Conservation (phyloP, 2,113 vertebrate genomes). For the Boulengeromyrus knoepffleri region DNA sequence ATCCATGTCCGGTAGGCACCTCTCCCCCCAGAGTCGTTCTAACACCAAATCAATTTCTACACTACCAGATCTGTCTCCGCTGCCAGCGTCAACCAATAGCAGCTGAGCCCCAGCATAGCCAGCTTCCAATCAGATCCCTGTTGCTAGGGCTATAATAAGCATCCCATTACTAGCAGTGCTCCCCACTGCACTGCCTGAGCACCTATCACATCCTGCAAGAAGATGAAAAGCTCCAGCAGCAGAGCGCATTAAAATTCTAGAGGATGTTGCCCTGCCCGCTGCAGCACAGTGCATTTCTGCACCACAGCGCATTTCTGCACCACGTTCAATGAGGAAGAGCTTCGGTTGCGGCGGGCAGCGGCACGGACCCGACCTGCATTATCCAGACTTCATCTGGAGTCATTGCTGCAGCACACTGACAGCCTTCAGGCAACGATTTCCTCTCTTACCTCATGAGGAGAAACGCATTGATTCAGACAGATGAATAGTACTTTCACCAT, state of each 20-base stretch:
- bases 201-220: constrained; percentile 22
- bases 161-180: constrained; percentile 18
- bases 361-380: background rate
- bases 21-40: constrained; percentile 7
- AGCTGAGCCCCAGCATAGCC: background rate
- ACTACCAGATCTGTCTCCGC: background rate
- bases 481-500: background rate
- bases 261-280: background rate
- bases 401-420: background rate
- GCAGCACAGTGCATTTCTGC: constrained; percentile 3
- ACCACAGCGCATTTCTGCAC: constrained; percentile 7
- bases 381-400: background rate
- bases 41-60: constrained; percentile 21
- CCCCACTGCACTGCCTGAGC: constrained; percentile 17
- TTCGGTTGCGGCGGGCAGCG: background rate
- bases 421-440: background rate
- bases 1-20: background rate
- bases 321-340: background rate
- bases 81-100: constrained; percentile 16
- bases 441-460: background rate
- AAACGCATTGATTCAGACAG: background rate
- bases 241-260: constrained; percentile 20
- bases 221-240: constrained; percentile 16
- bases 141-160: constrained; percentile 32
- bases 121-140: constrained; percentile 27